Conservation (phyloP, 1,140 invertebrate species). For the Heliconius himera region DNA sequence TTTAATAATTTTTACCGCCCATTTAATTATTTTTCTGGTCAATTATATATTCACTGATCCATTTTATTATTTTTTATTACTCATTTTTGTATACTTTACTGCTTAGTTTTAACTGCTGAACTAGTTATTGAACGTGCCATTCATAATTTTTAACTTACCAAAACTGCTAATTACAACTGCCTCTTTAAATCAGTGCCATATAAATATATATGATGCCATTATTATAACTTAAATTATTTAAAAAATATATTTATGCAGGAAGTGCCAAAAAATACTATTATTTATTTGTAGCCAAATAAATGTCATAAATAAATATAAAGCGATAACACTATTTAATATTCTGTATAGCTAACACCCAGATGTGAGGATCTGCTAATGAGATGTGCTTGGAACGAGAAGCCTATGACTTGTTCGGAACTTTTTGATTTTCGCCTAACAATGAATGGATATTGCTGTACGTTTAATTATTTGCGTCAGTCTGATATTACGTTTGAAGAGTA, state of each 20-base stretch:
- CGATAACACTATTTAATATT: not conserved
- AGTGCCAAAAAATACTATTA: not conserved
- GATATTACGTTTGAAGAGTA: slow-evolving; percentile 67
- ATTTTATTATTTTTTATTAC: too few species aligned
- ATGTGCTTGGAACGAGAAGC: slow-evolving; percentile 82
- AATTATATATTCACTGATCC: too few species aligned
- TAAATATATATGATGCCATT: too few species aligned
- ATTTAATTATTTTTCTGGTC: too few species aligned
- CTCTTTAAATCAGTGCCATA: too few species aligned
- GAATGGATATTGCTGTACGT: slow-evolving; percentile 84
- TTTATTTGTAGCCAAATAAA: not conserved
- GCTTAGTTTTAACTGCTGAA: too few species aligned
- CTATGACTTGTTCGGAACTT: slow-evolving; percentile 73
- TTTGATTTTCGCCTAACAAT: slow-evolving; percentile 82
- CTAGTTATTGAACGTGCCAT: too few species aligned
- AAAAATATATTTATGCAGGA: not conserved
- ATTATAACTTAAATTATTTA: too few species aligned
- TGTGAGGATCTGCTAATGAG: slow-evolving; percentile 79
- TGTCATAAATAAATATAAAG: not conserved
- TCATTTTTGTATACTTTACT: too few species aligned
- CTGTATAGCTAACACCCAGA: slow-evolving; percentile 73
- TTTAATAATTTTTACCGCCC: too few species aligned
- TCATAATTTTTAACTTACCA: too few species aligned
- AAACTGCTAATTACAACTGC: too few species aligned
- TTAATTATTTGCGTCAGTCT: slow-evolving; percentile 80